Evolutionary conservation across 2,888 invertebrate genomes (phyloP), one percentile per base, ranked within the genome.

Genomic region (Clistopyga incitator): DNA sequence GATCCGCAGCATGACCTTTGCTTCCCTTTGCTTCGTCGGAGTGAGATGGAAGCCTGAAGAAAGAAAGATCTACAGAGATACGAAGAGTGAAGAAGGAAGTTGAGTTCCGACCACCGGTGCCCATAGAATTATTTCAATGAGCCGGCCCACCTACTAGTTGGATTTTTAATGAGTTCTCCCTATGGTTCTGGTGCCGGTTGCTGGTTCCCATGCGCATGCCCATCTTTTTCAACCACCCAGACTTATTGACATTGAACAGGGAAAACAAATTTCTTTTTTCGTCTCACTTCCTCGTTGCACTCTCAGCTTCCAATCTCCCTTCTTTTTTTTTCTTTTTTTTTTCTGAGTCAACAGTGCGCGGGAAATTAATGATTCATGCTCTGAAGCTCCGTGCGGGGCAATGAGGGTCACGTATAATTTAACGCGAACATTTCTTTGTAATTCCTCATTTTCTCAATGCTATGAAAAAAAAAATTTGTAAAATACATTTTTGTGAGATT

Each of bases 121-220:
- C 86, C 87, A 89, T 89, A 88, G 90, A 91, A 90, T 89, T 86
- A 89, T 90, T 92, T 90, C 89, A 90, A 90, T 89, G 89, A 87
- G 89, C 87, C 85, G 59, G 78, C 83, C 85, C 82, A 84, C 79
- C 88, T 89, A 88, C 61, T 10, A 61, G 88, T 86, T 88, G 88
- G 87, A 85, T 90, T 90, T 91, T 91, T 91, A 91, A 92, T 88
- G 91, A 92, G 88, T 89, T 87, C 85, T 83, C 86, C 86, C 86
- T 89, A 84, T 70, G 61, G 67, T 47, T 47, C 42, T 45, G 71
- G 54, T 29, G n/a, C 25, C 38, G 56, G 75, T 38, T 75, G 61
- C 54, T 64, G 68, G 64, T 47, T 71, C 71, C 10, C n/a, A 34
- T 38, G 74, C 81, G 82, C 81, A 78, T 78, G 77, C 81, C 23